Base-by-base conservation (phyloP, 2,113 vertebrate species). In the Talpa occidentalis region DNA sequence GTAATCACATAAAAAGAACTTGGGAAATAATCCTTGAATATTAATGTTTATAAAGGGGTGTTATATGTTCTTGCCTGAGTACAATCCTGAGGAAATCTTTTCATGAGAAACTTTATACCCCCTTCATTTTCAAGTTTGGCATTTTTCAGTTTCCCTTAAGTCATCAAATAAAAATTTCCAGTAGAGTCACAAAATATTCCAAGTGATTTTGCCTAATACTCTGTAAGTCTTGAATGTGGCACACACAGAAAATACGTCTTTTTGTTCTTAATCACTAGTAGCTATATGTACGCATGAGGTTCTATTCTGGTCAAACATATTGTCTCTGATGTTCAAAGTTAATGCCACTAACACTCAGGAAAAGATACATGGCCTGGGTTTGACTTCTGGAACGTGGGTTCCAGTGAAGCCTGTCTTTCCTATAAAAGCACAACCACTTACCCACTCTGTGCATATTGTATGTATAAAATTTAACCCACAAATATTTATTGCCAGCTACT, bases 361-460 rank as follows among this genome's bases (percentile, higher is more conserved):
- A 95, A 64, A 74, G 14, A 10, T 35, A 4, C 32, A 11, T n/a
- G 37, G 49, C 54, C n/a, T 0, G 14, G 81, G 54, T 64, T 69
- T 90, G 70, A 19, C 73, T 96, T 95, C 89, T 94, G 67, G 42
- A 60, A 69, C 44, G 35, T 56, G 32, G 24, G 35, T 60, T 85
- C 69, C 91, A 49, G 56, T 2, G 26, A 30, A 47, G 8, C 67
- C 72, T 82, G 59, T 85, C 42, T 80, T 72, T 76, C 84, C 84
- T 12, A 35, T 64, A 92, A 56, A 84, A 72, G 16, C n/a, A 16
- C 12, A 26, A 17, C 47, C 52, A 37, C 10, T 78, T 59, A 35
- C 37, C 35, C 10, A 59, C 40, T 93, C 47, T 69, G n/a, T 69
- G n/a, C 32, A 66, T 54, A 12, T 10, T 80, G 19, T 52, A 16